Evolutionary conservation across 2,797 vertebrate species (phyloP).

Genomic region (Merluccius polli): DNA sequence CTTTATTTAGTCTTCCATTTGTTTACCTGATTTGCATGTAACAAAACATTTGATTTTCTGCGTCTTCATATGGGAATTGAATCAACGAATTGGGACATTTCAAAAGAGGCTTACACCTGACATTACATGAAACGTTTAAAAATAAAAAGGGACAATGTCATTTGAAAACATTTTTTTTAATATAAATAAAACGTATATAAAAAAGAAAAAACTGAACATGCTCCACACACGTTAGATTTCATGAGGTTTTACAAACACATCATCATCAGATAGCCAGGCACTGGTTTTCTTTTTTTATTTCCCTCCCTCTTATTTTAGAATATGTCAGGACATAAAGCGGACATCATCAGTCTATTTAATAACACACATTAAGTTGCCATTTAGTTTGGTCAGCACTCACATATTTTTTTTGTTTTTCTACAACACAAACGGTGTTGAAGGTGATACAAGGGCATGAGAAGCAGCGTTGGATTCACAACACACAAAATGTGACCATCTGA

Average conservation of each 20-base stretch:
- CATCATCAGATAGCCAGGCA: constrained; percentile 94
- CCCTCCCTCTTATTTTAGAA: constrained; percentile 66
- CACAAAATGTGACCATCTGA: constrained; percentile 62
- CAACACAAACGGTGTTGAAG: constrained; percentile 78
- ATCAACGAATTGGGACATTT: neutral
- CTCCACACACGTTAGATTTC: constrained; percentile 84
- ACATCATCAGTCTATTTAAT: constrained; percentile 87
- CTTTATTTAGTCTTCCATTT: neutral
- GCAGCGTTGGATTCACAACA: constrained; percentile 74
- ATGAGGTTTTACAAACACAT: constrained; percentile 81
- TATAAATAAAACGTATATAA: constrained; percentile 96
- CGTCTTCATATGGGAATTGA: neutral
- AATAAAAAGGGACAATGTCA: constrained; percentile 20
- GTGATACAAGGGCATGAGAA: constrained; percentile 64
- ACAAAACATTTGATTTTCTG: constrained; percentile 1
- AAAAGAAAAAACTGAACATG: constrained; percentile 91
- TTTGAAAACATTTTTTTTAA: constrained; percentile 87
- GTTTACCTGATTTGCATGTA: constrained; percentile 4
- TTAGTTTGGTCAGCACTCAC: constrained; percentile 91
- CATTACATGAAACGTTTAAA: constrained; percentile 4
- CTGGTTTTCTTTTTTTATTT: constrained; percentile 79
- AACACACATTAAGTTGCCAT: constrained; percentile 93
- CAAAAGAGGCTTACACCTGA: neutral
- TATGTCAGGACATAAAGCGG: constrained; percentile 89
- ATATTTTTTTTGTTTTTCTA: constrained; percentile 74